Base-by-base conservation (phyloP, 2,113 vertebrate genomes). In the Gobio gobio region DNA sequence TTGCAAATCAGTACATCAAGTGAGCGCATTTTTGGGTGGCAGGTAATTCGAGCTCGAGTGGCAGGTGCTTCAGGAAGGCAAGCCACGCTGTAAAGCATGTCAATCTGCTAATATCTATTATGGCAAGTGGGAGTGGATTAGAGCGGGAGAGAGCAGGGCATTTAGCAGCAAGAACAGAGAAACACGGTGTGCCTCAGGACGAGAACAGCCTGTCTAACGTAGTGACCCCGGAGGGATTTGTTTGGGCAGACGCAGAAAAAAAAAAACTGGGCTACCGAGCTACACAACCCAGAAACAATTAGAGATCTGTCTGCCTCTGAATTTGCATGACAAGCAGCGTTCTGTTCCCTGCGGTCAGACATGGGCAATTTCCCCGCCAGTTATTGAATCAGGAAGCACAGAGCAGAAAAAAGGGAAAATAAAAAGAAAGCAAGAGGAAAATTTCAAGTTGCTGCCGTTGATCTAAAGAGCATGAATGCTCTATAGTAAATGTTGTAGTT, bases 311-410 rank as follows among this genome's bases (percentile, higher is more conserved):
- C 82, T 86, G 85, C 45, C 6, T 54, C 29, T 84, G 72, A 76
- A 88, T 89, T 88, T 88, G 84, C 88, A 89, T 88, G 85, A 86
- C 86, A 86, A 87, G 83, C 75, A 58, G 58, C 43, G 18, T 74
- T 79, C 83, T 80, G 79, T 83, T 87, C 81, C 70, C 51, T 43
- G 43, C 51, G 59, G 79, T 72, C 72, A 51, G 76, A 77, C 59
- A 45, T 66, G 59, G 63, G 29, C 77, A 84, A 54, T 86, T 86
- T 75, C 64, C 82, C 82, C 8, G 36, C 45, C 66, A 87, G 63
- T 83, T 64, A 86, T 83, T 86, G 47, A 83, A 83, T 83, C 56
- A 66, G 78, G 82, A 85, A 83, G 58, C 54, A 66, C 63, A 14
- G 78, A 83, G 43, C 45, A 74, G 75, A 51, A 40, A 77, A 76